These are phyloP conservation scores for Drosophila algonquin DNA, from an alignment of 2,888 invertebrate species.

Conservation along the genomic window DNA sequence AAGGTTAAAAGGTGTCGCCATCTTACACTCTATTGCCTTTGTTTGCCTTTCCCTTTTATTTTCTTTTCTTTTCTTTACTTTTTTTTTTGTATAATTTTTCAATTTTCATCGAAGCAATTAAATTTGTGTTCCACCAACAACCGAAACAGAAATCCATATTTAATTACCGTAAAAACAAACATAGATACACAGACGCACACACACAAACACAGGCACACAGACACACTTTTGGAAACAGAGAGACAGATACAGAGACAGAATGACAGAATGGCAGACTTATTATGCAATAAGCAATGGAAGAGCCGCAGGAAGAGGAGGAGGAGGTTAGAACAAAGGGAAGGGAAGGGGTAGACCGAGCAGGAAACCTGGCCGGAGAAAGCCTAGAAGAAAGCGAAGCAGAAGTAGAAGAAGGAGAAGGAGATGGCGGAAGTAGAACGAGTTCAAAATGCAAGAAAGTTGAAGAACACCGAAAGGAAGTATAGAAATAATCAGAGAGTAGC, in stretches of 20 bases:
- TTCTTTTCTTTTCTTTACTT: too few species aligned
- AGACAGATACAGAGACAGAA: constrained; percentile 13
- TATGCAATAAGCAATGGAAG: constrained; percentile 50
- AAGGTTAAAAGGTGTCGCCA: background rate
- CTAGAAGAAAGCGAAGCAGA: background rate
- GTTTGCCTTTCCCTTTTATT: background rate
- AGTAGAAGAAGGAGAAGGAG: too few species aligned
- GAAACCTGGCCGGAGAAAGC: background rate
- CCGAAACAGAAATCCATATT: constrained; percentile 50
- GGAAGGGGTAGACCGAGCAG: too few species aligned
- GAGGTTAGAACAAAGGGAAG: background rate
- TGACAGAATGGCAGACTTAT: constrained; percentile 45
- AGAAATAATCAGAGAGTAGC: background rate
- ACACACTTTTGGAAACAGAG: constrained; percentile 26
- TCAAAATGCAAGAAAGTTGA: background rate
- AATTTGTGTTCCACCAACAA: constrained; percentile 29
- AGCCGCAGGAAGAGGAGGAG: constrained; percentile 15
- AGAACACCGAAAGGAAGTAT: background rate
- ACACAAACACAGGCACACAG: constrained; percentile 13
- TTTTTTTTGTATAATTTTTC: constrained; percentile 27
- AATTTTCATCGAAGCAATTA: constrained; percentile 41
- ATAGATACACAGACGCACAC: constrained; percentile 2
- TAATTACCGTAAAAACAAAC: constrained; percentile 42
- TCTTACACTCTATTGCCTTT: background rate
- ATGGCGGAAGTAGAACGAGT: background rate